Conservation (phyloP, 2,113 vertebrate genomes). For the Rhizomys pruinosus region DNA sequence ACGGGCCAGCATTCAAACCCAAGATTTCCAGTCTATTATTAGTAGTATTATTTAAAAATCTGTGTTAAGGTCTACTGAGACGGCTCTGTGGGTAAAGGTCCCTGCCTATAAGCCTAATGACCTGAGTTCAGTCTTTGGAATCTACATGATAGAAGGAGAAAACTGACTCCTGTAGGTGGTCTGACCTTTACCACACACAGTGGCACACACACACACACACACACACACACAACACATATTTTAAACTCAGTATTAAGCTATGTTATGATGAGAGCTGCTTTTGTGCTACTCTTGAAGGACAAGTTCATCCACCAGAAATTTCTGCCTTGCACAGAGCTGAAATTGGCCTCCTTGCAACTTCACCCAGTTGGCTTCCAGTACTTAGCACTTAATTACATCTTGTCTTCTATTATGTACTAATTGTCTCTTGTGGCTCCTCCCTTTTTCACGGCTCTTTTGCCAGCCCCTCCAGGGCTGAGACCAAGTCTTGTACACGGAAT, state of each 20-base stretch:
- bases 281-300: neutral
- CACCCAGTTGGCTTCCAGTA: slow-evolving; percentile 39
- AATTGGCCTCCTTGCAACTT: slow-evolving; percentile 41
- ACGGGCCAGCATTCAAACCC: neutral
- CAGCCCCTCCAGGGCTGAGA: slow-evolving; percentile 46
- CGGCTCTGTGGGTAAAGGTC: no score
- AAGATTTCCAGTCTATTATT: neutral
- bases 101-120: neutral
- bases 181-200: no score
- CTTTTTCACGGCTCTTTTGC: neutral
- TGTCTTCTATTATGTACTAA: slow-evolving; percentile 60
- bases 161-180: neutral
- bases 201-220: no score
- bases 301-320: neutral
- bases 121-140: neutral
- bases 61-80: neutral
- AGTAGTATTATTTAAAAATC: neutral
- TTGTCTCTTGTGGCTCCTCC: slow-evolving; percentile 52
- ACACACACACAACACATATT: no score
- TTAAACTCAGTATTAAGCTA: neutral
- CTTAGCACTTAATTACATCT: slow-evolving; percentile 70
- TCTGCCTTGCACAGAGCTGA: neutral
- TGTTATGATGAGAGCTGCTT: neutral
- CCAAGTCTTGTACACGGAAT: neutral
- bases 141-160: neutral